Conservation (phyloP, 2,797 vertebrate species). For the Geotrypetes seraphini region DNA sequence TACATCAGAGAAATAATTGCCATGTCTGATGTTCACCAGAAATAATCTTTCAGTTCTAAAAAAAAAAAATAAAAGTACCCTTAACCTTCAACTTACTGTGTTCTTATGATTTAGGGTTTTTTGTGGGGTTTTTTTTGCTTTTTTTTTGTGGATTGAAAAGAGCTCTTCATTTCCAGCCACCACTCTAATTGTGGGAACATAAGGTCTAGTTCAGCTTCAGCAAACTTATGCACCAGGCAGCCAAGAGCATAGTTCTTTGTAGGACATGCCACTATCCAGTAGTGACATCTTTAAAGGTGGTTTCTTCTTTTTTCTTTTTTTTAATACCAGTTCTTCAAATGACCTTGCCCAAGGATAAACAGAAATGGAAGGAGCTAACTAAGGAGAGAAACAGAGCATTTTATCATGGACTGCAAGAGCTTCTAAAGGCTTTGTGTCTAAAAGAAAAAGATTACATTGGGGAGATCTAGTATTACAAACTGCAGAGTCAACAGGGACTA, state of each 20-base stretch:
- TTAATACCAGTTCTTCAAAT: conserved; percentile 34
- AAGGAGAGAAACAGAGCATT: conserved; percentile 41
- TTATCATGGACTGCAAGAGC: conserved; percentile 44
- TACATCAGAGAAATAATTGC: background rate
- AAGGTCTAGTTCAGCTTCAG: conserved; percentile 20
- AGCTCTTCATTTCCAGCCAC: background rate
- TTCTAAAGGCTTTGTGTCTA: conserved; percentile 44
- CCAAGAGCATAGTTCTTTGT: too few species aligned
- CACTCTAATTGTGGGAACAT: background rate
- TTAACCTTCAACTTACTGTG: background rate
- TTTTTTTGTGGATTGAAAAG: background rate
- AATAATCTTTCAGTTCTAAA: too few species aligned
- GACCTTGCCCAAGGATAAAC: conserved; percentile 57
- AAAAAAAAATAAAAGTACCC: background rate
- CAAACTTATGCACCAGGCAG: too few species aligned
- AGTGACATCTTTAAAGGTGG: conserved; percentile 28
- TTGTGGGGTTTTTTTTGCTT: too few species aligned
- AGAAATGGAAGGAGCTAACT: conserved; percentile 24
- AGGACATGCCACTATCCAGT: conserved; percentile 20
- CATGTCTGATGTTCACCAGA: too few species aligned
- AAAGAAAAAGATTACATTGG: conserved; percentile 41
- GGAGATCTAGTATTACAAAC: conserved; percentile 51
- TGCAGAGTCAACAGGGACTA: conserved; percentile 52
- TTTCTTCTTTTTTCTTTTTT: too few species aligned
- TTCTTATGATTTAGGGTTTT: background rate